phyloP scores from a whole-genome alignment of 2,888 invertebrate species.

The Oxyteleia sp. region DNA sequence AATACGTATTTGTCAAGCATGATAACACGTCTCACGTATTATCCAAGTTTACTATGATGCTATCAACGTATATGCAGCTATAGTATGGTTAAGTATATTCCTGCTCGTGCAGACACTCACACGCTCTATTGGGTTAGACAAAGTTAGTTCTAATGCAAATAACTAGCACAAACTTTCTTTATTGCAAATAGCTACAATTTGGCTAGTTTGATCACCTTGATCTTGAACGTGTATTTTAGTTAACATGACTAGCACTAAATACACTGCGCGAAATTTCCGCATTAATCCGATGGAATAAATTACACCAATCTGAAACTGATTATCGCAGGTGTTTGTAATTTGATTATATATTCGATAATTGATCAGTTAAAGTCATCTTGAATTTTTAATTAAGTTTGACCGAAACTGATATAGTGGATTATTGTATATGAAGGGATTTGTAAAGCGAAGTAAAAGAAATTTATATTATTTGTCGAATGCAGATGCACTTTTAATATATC shows the following conservation, averaged over 20 bases:
- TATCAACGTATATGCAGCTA: constrained; percentile 36
- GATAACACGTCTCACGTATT: constrained; percentile 19
- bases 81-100: constrained; percentile 53
- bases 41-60: constrained; percentile 38
- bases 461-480: no score
- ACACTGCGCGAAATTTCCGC: constrained; percentile 49
- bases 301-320: constrained; percentile 60
- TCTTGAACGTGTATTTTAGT: constrained; percentile 69
- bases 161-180: constrained; percentile 70
- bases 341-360: constrained; percentile 46
- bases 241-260: constrained; percentile 58
- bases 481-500: no score
- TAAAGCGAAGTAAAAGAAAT: no score
- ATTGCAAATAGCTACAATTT: constrained; percentile 72
- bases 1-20: constrained; percentile 13
- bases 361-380: constrained; percentile 21
- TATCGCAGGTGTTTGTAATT: constrained; percentile 51
- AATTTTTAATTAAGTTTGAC: constrained; percentile 12
- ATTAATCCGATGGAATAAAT: constrained; percentile 68
- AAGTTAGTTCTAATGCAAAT: constrained; percentile 71
- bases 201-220: constrained; percentile 73
- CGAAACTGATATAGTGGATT: no score
- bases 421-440: no score
- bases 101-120: constrained; percentile 44
- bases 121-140: constrained; percentile 54